A percentile compares a stretch with the other conserved stretches of the same genome.
Conservation (phyloP, 1,140 invertebrate genomes). For the Pachypsylla venusta region DNA sequence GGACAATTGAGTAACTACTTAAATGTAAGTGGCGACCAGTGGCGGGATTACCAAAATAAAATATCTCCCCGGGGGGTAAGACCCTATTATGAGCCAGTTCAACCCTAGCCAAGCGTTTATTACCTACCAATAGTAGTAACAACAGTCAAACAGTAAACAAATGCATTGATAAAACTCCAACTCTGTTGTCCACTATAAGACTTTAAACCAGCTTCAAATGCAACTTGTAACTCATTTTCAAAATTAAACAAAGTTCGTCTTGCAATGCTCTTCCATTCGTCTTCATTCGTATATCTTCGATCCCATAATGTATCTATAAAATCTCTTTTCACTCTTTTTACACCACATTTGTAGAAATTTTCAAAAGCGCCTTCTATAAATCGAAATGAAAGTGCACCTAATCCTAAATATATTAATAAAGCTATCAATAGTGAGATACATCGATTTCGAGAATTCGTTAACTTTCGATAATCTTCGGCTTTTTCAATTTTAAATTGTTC, state of each 20-base stretch:
- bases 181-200: conserved; percentile 65
- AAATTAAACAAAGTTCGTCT: conserved; percentile 64
- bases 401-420: conserved; percentile 53
- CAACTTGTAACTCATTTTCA: conserved; percentile 68
- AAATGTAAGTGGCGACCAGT: too few relatives aligned
- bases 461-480: background rate
- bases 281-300: conserved; percentile 63
- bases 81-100: too few relatives aligned
- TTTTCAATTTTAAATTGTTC: conserved; percentile 12
- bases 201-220: conserved; percentile 62
- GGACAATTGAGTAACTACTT: too few relatives aligned
- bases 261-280: conserved; percentile 75
- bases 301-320: conserved; percentile 67
- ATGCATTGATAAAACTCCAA: conserved; percentile 85
- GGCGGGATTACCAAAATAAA: too few relatives aligned
- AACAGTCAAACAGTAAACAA: conserved; percentile 81
- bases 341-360: conserved; percentile 71
- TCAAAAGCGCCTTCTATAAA: conserved; percentile 67
- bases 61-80: too few relatives aligned
- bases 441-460: conserved; percentile 35
- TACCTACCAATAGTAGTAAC: conserved; percentile 78
- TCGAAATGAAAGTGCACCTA: conserved; percentile 59
- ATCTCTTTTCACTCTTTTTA: conserved; percentile 68
- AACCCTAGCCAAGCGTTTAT: too few relatives aligned
- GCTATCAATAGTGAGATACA: conserved; percentile 49